These are phyloP conservation scores for Mus spicilegus DNA, from an alignment of 2,113 vertebrate species.

Conservation along the genomic window DNA sequence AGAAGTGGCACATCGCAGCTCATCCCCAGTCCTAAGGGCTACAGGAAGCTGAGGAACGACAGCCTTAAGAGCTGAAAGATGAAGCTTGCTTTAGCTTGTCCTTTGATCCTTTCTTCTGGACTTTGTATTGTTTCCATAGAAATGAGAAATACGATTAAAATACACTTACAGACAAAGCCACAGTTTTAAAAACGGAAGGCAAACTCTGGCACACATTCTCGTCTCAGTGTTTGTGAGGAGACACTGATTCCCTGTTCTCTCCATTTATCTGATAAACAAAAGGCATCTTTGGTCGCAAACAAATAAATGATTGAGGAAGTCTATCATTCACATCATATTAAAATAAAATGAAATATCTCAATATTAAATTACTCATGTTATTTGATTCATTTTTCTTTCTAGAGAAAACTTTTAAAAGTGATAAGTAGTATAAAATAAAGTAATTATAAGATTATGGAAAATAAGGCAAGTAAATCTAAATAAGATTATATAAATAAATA, in stretches of 20 bases:
- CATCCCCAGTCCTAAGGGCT: neutral
- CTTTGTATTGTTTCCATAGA: neutral
- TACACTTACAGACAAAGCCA: neutral
- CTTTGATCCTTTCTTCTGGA: too few species aligned
- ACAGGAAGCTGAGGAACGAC: neutral
- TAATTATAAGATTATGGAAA: neutral
- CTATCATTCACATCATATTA: constrained; percentile 25
- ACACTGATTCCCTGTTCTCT: neutral
- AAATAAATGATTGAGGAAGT: neutral
- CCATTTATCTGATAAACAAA: neutral
- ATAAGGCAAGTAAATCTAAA: too few species aligned
- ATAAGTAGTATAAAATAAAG: neutral
- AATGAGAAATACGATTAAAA: constrained; percentile 17
- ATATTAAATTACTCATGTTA: neutral
- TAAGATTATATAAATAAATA: too few species aligned
- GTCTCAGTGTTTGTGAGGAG: neutral
- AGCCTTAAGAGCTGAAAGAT: neutral
- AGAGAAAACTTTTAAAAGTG: constrained; percentile 13
- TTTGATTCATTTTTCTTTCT: neutral
- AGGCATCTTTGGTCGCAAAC: neutral
- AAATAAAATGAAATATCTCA: neutral
- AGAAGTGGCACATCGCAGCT: neutral
- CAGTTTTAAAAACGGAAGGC: neutral
- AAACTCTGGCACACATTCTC: neutral
- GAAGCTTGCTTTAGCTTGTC: neutral